Evolutionary conservation across 1,140 invertebrate species (phyloP), one percentile per base, ranked within the genome.

Genomic region (Conus betulinus): DNA sequence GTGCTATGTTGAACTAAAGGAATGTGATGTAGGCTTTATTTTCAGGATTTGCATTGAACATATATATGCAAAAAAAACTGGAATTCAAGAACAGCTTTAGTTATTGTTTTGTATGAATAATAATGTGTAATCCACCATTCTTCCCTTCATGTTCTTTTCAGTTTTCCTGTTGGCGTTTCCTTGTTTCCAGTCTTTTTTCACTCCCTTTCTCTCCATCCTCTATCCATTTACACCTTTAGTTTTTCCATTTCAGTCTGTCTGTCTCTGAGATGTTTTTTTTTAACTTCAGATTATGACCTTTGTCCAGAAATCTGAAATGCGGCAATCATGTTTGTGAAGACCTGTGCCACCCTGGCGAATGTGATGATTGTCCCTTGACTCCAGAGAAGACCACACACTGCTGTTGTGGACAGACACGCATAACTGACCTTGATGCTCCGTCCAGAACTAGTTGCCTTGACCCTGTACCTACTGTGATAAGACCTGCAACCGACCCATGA

Each of bases 381-480:
- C 94, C 95, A 6, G 71, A 74, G 10, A 92, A 95, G 39, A 96
- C 98, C 15, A 97, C 95, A 11, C 96, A 96, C n/a, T 99, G 98
- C 94, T 97, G 97, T 1, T 99, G 98, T 95, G 98, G 97, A 0
- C 97, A 98, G 94, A 97, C 96, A 10, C 92, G 94, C 4, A 91
- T 96, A 23, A 76, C 90, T 53, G 93, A 95, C 13, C 90, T 96
- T 5, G 90, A 91, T 17, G 86, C 82, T 51, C 67, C 74, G 20
- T 87, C 82, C 63, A 90, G 96, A 89, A 96, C 95, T 67, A 96
- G 96, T 17, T 99, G 99, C 94, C 95, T 97, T 10, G 98, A 99
- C 95, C 96, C 97, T 0, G 96, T 99, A 91, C 98, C 98, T 0
- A 96, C 97, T 99, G 99, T 95, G 97, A 97, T 51, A 96, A 97